Base-by-base conservation (phyloP, 92 coral and sea anemone genomes). In the Desmophyllum pertusum region DNA sequence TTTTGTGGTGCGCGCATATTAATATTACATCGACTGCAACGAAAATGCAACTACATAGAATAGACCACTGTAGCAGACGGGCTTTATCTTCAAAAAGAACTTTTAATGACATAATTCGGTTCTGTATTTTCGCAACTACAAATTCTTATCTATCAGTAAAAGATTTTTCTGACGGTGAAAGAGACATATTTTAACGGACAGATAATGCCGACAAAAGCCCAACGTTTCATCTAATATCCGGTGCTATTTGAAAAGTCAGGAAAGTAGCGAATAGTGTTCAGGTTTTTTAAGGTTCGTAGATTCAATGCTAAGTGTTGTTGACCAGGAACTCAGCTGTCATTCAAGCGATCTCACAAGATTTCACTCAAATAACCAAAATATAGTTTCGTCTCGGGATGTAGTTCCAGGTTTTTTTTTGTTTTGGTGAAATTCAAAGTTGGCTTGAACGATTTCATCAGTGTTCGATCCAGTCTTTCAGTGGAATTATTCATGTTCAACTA, bases 241-340 rank as follows among this genome's bases (percentile, higher is more conserved):
- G 76, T 31, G 66, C 33, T 5, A 42, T 59, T 30, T 13, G 27
- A 52, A 67, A 50, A 51, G 50, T 48, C 63, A 68, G 33, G 33
- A 52, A 68, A 36, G 59, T 9, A 37, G 50, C 48, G 10, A 36
- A 48, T 41, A 65, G 43, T 64, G 18, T 62, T 78, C 73, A 13
- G n/a, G 6, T 42, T n/a, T 64, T 18, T 62, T 78, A 62, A 13
- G n/a, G 6, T 42, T n/a, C 51, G 17, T 18, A 10, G 45, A 36
- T 27, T 30, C 41, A 62, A 51, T 50, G n/a, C 50, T 17, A 48
- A 69, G 57, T 37, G 23, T 10, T 36, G 35, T 46, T 50, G 65
- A 39, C 84, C 84, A 67, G 84, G 84, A 80, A 80, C 38, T 68
- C 84, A 68, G 42, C 84, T 80, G 76, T 37, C 76, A 50, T 21